Conservation (phyloP, 1,140 invertebrate species). For the Trissolcus basalis region DNA sequence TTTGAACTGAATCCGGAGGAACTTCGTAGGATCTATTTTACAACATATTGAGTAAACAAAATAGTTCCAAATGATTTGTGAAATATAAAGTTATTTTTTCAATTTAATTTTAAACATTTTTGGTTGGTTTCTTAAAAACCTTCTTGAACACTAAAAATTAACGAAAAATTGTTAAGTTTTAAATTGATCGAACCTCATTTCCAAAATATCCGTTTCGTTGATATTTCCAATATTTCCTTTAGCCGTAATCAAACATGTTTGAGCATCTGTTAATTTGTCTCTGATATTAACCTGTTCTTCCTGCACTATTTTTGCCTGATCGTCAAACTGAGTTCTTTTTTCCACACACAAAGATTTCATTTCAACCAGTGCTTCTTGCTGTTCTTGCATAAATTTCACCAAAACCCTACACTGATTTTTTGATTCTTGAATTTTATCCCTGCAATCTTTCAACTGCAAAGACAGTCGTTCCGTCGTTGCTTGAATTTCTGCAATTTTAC, state of each 20-base stretch:
- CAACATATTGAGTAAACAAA: not conserved
- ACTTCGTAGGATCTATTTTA: slow-evolving; percentile 85
- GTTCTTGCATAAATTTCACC: slow-evolving; percentile 80
- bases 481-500: slow-evolving; percentile 87
- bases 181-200: too few species aligned
- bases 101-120: too few species aligned
- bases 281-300: slow-evolving; percentile 90
- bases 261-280: slow-evolving; percentile 83
- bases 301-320: slow-evolving; percentile 84
- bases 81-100: too few species aligned
- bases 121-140: too few species aligned
- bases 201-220: slow-evolving; percentile 91
- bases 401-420: slow-evolving; percentile 85
- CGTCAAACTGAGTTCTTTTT: slow-evolving; percentile 87
- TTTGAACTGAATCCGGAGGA: slow-evolving; percentile 90
- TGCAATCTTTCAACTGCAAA: slow-evolving; percentile 85
- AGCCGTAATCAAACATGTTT: slow-evolving; percentile 87
- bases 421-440: slow-evolving; percentile 85
- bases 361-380: slow-evolving; percentile 80
- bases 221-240: slow-evolving; percentile 85
- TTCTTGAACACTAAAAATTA: too few species aligned
- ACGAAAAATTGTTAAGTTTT: too few species aligned
- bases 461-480: slow-evolving; percentile 84
- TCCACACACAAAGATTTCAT: slow-evolving; percentile 87
- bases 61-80: too few species aligned